Base-by-base conservation (phyloP, 2,797 vertebrate genomes). In the Lacerta viridis region DNA sequence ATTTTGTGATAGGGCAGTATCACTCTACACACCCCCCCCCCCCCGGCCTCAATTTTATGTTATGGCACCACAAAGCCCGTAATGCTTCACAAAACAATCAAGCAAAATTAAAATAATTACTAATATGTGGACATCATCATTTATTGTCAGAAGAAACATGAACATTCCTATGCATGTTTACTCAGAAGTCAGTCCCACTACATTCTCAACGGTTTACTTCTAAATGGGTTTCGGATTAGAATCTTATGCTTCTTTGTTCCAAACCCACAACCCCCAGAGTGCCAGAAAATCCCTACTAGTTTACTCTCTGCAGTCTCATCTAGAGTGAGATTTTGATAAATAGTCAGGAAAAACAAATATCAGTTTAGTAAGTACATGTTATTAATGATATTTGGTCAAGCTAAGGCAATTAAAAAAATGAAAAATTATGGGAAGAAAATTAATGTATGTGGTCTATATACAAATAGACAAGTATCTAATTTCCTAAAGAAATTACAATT, bases 301-400 rank as follows among this genome's bases (percentile, higher is more conserved):
- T 96, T 93, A 77, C 85, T 91, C 94, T 94, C 87, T 92, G 90
- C 85, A 94, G 88, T 66, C 39, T 72, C 88, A 9, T 76, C 90
- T 93, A 92, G 85, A 92, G 39, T 39, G 11, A 87, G 23, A 27
- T 64, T 89, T 85, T 88, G 87, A 43, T 29, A 27, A 87, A 36
- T 91, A 92, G 83, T 27, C 91, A 33, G 7, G 72, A 76, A 92
- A 15, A 92, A 88, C 90, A 92, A 90, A 68, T 43, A 33, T 29
- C 41, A 85, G 25, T 61, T 94, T 93, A 92, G 91, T 92, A 93
- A 95, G 90, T 80, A 25, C 77, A 80, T 89, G 87, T 39, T 43
- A 90, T 75, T 59, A 91, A 94, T 94, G 92, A 66, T 97, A 95
- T 96, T 97, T 97, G 95, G 96, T 96, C 93, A 96, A 95, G 91